Evolutionary conservation across 1,140 invertebrate genomes (phyloP).

Genomic region (Rhopalosiphum maidis): DNA sequence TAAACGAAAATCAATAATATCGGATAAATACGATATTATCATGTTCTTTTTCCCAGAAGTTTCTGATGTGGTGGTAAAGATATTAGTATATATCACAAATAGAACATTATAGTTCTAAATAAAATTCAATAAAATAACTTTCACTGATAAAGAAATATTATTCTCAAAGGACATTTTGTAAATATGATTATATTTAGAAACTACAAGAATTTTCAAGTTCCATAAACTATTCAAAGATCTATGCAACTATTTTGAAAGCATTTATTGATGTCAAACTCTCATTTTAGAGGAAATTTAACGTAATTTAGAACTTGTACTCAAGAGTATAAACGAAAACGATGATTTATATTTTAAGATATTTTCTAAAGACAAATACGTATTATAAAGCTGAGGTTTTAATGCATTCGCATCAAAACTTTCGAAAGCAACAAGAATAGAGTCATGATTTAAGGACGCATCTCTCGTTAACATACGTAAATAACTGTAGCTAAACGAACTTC

Average conservation of each 20-base stretch:
- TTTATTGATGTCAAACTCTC: not conserved
- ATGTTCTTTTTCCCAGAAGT: not conserved
- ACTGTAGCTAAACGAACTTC: not conserved
- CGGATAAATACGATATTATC: not conserved
- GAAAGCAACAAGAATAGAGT: not conserved
- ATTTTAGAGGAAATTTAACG: not conserved
- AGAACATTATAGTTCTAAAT: not conserved
- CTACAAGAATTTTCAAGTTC: not conserved
- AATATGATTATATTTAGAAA: slow-evolving; percentile 5
- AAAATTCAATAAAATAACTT: not conserved
- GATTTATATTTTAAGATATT: not conserved
- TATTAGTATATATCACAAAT: slow-evolving; percentile 5
- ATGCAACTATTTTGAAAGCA: not conserved
- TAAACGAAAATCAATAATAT: slow-evolving; percentile 5
- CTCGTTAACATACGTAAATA: not conserved
- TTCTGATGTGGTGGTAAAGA: not conserved
- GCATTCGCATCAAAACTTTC: not conserved
- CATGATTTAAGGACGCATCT: not conserved
- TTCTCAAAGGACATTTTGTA: not conserved
- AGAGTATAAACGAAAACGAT: not conserved
- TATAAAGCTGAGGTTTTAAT: not conserved
- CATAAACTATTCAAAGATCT: not conserved
- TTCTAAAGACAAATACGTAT: slow-evolving; percentile 9
- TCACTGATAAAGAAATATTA: not conserved
- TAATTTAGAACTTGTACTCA: slow-evolving; percentile 2